Evolutionary conservation across 2,888 invertebrate species (phyloP).

Genomic region (Melinaea menophilus): DNA sequence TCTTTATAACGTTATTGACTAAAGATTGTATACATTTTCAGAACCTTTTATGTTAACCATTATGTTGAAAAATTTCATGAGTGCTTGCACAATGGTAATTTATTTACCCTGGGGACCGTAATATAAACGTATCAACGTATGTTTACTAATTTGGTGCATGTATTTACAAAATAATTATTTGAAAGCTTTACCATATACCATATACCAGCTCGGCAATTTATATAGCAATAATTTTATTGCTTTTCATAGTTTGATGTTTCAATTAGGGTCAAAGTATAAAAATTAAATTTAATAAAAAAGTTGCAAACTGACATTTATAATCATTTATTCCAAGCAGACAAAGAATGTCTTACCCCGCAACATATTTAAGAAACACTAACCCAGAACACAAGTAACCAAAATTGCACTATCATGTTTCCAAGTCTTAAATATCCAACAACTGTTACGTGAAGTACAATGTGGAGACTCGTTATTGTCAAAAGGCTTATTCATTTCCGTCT

Average conservation of each 20-base stretch:
- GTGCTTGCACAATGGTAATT: slow-evolving; percentile 24
- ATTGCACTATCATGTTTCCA: slow-evolving; percentile 26
- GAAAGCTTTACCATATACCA: too few species aligned
- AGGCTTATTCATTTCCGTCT: slow-evolving; percentile 23
- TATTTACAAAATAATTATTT: too few species aligned
- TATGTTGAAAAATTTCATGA: slow-evolving; percentile 29
- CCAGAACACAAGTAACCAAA: slow-evolving; percentile 8
- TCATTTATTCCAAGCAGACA: neutral
- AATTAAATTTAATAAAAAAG: neutral
- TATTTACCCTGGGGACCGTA: slow-evolving; percentile 21
- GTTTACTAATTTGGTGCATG: slow-evolving; percentile 10
- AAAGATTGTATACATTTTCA: slow-evolving; percentile 22
- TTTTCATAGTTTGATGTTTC: too few species aligned
- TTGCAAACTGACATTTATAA: neutral
- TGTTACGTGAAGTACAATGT: slow-evolving; percentile 30
- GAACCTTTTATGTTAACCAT: slow-evolving; percentile 12
- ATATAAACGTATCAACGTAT: slow-evolving; percentile 29
- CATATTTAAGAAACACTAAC: slow-evolving; percentile 8
- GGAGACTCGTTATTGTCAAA: slow-evolving; percentile 30
- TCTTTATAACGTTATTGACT: slow-evolving; percentile 15
- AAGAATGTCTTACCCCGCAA: neutral
- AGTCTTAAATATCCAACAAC: slow-evolving; percentile 31
- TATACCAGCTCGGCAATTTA: too few species aligned
- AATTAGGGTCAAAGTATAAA: neutral
- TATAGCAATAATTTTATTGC: too few species aligned